Base-by-base conservation (phyloP, 2,113 vertebrate genomes). In the Arothron firmamentum region DNA sequence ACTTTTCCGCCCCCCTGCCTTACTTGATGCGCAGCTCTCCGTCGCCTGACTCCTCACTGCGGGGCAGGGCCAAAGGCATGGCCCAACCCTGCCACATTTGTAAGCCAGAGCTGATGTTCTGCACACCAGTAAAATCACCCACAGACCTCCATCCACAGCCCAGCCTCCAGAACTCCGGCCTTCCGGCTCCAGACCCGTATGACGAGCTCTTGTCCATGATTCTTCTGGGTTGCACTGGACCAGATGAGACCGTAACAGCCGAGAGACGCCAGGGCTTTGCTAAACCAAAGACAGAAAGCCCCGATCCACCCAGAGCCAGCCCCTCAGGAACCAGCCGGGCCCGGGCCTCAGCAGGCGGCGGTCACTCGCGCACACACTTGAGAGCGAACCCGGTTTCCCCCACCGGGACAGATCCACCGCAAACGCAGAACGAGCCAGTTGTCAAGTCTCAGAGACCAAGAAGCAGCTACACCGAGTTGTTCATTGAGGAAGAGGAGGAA, bases 401-500 rank as follows among this genome's bases (percentile, higher is more conserved):
- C 76, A 68, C 66, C 8, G 74, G 20, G 77, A 86, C 23, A 34
- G 67, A 68, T 59, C 86, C 75, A 56, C 69, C 79, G 52, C 64
- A 84, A 64, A 38, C 23, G 6, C 31, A 19, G 25, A 46, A 11
- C 4, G 52, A 67, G 71, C 73, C 77, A 64, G 79, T 84, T 7
- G 57, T 63, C 43, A 79, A 80, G 52, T 60, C 70, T 77, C 63
- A 55, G 14, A 66, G 64, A 60, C 68, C 5, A 70, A 88, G 87
- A 79, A 75, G 77, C 66, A 83, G 78, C 70, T 81, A 75, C 45
- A 72, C 89, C 52, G 85, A 89, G 72, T 85, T 98, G 66, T 92
- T 92, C 83, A 95, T 98, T 86, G 87, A 92, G 77, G 96, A 99
- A 78, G 93, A 93, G 31, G 75, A 83, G 15, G 78, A 84, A 41